phyloP scores from a whole-genome alignment of 2,888 invertebrate genomes.

The Gandaritis pyraliata region DNA sequence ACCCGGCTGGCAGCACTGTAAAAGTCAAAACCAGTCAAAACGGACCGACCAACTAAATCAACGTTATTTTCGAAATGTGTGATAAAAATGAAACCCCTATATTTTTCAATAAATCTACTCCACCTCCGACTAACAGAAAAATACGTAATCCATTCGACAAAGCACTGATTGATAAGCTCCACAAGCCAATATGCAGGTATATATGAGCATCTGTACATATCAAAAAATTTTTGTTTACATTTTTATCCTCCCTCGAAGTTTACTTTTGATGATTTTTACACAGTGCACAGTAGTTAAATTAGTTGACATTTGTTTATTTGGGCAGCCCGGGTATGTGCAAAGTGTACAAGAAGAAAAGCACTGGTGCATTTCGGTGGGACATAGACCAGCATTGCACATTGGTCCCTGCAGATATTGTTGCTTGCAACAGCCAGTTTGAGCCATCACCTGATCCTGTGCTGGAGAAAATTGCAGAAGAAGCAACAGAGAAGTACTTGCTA shows the following conservation, averaged over 20 bases:
- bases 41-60: constrained; percentile 36
- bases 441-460: constrained; percentile 85
- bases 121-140: constrained; percentile 71
- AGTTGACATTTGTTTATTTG: constrained; percentile 10
- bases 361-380: constrained; percentile 83
- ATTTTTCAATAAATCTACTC: constrained; percentile 67
- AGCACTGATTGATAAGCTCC: constrained; percentile 86
- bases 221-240: constrained; percentile 2
- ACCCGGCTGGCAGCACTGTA: too few species aligned
- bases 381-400: constrained; percentile 88
- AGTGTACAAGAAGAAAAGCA: constrained; percentile 73
- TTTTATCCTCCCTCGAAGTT: not conserved
- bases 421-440: constrained; percentile 85
- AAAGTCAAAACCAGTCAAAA: too few species aligned
- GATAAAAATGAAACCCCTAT: constrained; percentile 67
- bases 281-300: too few species aligned
- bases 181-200: constrained; percentile 89
- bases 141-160: constrained; percentile 89
- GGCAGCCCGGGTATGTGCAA: constrained; percentile 81
- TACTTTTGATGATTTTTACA: too few species aligned
- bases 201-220: not conserved
- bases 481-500: constrained; percentile 82
- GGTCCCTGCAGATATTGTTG: constrained; percentile 88
- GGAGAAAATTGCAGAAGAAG: constrained; percentile 87
- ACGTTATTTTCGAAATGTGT: constrained; percentile 77